Percentiles rank a stretch among this genome's conserved stretches.
Conservation (phyloP, 2,113 vertebrate genomes). For the Narcine bancroftii region DNA sequence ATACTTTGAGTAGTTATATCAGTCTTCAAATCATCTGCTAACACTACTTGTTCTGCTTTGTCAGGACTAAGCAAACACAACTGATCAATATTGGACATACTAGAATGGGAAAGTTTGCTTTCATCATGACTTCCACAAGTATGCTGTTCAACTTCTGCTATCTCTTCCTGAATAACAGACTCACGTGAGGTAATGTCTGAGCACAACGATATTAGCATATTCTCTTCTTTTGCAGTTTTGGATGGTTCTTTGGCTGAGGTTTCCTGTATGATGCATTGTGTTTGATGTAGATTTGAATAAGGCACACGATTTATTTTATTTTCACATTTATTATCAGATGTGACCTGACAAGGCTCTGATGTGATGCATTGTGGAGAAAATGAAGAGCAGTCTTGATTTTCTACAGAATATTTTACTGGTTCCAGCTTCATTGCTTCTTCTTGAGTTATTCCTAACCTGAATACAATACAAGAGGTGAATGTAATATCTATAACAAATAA, state of each 20-base stretch:
- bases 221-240: slow-evolving; percentile 51
- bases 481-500: neutral
- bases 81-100: slow-evolving; percentile 53
- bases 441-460: slow-evolving; percentile 65
- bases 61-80: slow-evolving; percentile 49
- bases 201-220: slow-evolving; percentile 57
- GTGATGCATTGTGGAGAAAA: slow-evolving; percentile 47
- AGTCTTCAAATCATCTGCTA: slow-evolving; percentile 53
- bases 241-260: slow-evolving; percentile 52
- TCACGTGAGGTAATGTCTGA: slow-evolving; percentile 49
- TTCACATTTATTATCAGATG: slow-evolving; percentile 50
- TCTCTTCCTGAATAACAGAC: slow-evolving; percentile 69
- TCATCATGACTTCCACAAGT: slow-evolving; percentile 66
- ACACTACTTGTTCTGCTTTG: slow-evolving; percentile 49
- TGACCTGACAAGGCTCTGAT: slow-evolving; percentile 52
- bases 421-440: slow-evolving; percentile 64
- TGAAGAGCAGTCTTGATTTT: slow-evolving; percentile 52
- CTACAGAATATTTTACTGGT: slow-evolving; percentile 50
- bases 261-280: slow-evolving; percentile 53
- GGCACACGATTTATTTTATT: slow-evolving; percentile 46
- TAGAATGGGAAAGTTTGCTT: slow-evolving; percentile 52
- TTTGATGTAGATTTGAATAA: slow-evolving; percentile 49
- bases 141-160: slow-evolving; percentile 68
- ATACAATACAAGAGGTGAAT: slow-evolving; percentile 42
- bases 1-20: slow-evolving; percentile 5